phyloP scores from a whole-genome alignment of 2,888 invertebrate genomes.

The Phortica magna region DNA sequence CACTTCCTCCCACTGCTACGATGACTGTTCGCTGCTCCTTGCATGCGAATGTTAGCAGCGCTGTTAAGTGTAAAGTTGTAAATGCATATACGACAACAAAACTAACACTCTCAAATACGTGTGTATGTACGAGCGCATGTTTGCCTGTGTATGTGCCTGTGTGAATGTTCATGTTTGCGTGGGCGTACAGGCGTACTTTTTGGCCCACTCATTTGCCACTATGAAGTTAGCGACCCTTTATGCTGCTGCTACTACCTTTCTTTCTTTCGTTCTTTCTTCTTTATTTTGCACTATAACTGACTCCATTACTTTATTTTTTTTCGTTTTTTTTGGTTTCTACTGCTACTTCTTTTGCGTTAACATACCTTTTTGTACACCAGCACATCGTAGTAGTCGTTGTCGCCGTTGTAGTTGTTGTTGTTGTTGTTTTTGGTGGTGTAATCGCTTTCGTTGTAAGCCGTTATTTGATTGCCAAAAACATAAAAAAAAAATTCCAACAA shows the following conservation, averaged over 20 bases:
- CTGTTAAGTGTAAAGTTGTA: neutral
- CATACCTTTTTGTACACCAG: slow-evolving; percentile 25
- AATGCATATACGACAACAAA: slow-evolving; percentile 5
- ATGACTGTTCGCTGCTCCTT: neutral
- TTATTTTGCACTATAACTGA: slow-evolving; percentile 28
- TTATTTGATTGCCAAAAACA: slow-evolving; percentile 6
- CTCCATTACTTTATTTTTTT: slow-evolving; percentile 36
- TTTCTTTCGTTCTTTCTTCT: slow-evolving; percentile 5
- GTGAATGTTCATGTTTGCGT: slow-evolving; percentile 34
- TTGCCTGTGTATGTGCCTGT: neutral
- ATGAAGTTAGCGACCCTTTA: neutral
- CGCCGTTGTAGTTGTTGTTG: slow-evolving; percentile 11
- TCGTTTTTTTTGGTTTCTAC: slow-evolving; percentile 18
- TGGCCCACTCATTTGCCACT: slow-evolving; percentile 20
- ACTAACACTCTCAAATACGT: neutral
- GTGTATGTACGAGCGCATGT: neutral
- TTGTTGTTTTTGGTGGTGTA: neutral
- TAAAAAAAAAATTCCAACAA: slow-evolving; percentile 2
- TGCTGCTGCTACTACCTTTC: slow-evolving; percentile 6
- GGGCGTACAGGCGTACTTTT: slow-evolving; percentile 41
- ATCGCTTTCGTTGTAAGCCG: slow-evolving; percentile 11
- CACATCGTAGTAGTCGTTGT: slow-evolving; percentile 21
- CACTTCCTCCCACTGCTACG: neutral
- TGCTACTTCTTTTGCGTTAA: neutral
- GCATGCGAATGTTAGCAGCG: neutral